Percentiles rank a stretch among this genome's conserved stretches.
phyloP scores from a whole-genome alignment of 2,113 vertebrate species.

The Rattus rattus region DNA sequence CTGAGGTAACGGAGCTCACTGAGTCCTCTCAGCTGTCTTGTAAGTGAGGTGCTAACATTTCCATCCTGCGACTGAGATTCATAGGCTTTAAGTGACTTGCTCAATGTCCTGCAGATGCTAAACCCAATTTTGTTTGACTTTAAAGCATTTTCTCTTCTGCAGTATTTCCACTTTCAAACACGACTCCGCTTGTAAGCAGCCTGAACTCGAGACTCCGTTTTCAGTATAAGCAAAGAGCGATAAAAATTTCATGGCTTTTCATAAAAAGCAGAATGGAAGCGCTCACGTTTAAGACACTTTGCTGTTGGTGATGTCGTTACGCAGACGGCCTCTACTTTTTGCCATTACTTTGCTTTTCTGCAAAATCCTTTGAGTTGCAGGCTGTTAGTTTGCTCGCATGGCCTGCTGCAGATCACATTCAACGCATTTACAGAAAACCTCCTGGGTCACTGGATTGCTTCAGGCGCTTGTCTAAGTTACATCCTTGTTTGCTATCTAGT shows the following conservation, averaged over 20 bases:
- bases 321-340: neutral
- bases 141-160: neutral
- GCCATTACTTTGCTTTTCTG: neutral
- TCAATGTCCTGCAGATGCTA: neutral
- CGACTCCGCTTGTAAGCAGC: neutral
- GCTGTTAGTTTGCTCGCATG: conserved; percentile 12
- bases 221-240: neutral
- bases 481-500: neutral
- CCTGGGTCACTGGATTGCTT: neutral
- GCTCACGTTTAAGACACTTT: neutral
- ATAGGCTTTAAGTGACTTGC: conserved; percentile 60
- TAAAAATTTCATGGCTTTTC: conserved; percentile 5
- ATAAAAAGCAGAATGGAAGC: neutral
- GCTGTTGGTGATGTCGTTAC: neutral
- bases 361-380: conserved; percentile 2
- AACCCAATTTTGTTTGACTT: conserved; percentile 3
- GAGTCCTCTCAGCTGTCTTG: neutral
- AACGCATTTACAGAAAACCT: neutral
- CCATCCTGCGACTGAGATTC: conserved; percentile 2
- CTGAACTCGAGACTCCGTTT: conserved; percentile 14
- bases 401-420: conserved; percentile 1
- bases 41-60: neutral
- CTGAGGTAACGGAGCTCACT: neutral
- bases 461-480: neutral
- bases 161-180: neutral